These are phyloP conservation scores for Spodoptera frugiperda DNA, from an alignment of 1,140 invertebrate species.

Conservation along the genomic window DNA sequence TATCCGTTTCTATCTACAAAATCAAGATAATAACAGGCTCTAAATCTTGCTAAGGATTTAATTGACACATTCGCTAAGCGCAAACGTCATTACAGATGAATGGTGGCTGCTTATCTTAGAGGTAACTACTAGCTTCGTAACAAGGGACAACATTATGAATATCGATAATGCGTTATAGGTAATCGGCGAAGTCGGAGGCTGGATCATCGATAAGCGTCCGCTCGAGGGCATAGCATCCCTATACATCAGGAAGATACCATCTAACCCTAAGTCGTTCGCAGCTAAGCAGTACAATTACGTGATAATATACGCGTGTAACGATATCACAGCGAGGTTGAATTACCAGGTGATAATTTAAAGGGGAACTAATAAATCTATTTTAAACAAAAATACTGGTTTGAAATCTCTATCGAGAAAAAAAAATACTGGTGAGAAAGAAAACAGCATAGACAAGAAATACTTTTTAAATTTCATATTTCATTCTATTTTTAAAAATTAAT, in stretches of 20 bases:
- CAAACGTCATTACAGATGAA: slow-evolving; percentile 38
- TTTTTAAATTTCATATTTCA: not conserved
- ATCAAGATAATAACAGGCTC: slow-evolving; percentile 13
- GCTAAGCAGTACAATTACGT: slow-evolving; percentile 68
- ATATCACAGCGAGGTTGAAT: not conserved
- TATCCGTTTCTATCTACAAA: slow-evolving; percentile 29
- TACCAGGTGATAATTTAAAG: not conserved
- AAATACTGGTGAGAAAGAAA: too few species aligned
- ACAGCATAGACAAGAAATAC: too few species aligned
- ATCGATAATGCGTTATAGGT: slow-evolving; percentile 55
- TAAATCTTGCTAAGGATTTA: slow-evolving; percentile 37
- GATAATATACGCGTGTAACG: slow-evolving; percentile 52
- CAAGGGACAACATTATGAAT: slow-evolving; percentile 56
- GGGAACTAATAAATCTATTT: too few species aligned
- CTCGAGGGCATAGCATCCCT: slow-evolving; percentile 56
- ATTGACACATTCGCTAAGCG: slow-evolving; percentile 43
- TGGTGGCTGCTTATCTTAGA: slow-evolving; percentile 30
- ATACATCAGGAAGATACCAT: slow-evolving; percentile 74
- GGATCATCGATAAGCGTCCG: slow-evolving; percentile 60
- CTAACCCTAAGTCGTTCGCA: slow-evolving; percentile 66
- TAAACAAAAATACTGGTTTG: too few species aligned
- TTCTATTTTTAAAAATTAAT: not conserved
- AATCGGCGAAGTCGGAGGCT: slow-evolving; percentile 55
- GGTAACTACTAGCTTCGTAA: slow-evolving; percentile 44
- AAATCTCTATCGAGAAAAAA: too few species aligned